These are phyloP conservation scores for Macaria liturata DNA, from an alignment of 2,888 invertebrate genomes.

Conservation along the genomic window DNA sequence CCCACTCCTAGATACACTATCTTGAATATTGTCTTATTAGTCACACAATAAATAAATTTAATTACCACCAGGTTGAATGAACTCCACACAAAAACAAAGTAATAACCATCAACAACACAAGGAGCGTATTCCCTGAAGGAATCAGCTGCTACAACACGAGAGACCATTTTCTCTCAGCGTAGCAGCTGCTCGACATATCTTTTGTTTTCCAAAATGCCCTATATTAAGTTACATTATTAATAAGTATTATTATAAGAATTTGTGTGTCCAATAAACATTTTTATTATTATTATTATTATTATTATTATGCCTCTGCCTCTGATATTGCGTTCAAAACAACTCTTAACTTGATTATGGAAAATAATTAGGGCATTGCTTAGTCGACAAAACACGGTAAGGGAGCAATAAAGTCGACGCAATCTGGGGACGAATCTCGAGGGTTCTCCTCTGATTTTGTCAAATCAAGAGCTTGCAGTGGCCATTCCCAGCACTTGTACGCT, in stretches of 20 bases:
- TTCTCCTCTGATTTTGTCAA: conserved; percentile 59
- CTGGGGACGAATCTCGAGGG: conserved; percentile 53
- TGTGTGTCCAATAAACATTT: too few species aligned
- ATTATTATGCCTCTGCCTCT: not conserved
- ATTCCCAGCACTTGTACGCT: conserved; percentile 18
- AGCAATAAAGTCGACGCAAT: conserved; percentile 54
- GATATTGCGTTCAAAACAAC: conserved; percentile 19
- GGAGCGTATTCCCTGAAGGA: too few species aligned
- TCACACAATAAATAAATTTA: too few species aligned
- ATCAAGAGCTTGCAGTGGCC: conserved; percentile 41
- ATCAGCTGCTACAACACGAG: too few species aligned
- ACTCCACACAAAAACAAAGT: conserved; percentile 10
- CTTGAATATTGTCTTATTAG: too few species aligned
- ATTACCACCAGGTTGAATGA: not conserved
- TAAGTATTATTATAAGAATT: too few species aligned
- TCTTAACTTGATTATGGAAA: conserved; percentile 25
- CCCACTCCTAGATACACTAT: too few species aligned
- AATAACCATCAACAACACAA: conserved; percentile 8
- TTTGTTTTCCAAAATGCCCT: too few species aligned
- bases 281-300: too few species aligned
- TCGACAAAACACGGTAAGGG: conserved; percentile 45
- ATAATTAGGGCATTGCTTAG: conserved; percentile 37
- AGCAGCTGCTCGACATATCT: too few species aligned
- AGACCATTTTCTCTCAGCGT: too few species aligned
- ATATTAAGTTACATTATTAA: too few species aligned